phyloP scores from a whole-genome alignment of 35 echinoderm and acorn worm genomes.

The Ophioderma brevispina region DNA sequence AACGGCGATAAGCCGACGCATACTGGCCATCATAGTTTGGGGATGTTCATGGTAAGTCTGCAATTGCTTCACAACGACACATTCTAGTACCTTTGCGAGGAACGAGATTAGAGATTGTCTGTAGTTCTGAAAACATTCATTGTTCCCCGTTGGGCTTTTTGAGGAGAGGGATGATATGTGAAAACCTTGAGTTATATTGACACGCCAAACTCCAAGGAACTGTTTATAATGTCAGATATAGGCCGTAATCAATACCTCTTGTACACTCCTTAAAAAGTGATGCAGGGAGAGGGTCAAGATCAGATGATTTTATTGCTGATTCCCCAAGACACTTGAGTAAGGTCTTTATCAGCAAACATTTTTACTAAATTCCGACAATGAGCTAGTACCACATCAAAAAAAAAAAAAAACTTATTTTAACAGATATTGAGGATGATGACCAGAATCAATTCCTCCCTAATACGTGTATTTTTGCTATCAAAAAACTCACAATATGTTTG shows the following conservation, averaged over 20 bases:
- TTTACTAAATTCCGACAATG: not conserved
- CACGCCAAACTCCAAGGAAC: conserved; percentile 10
- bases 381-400: not conserved
- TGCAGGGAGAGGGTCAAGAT: conserved; percentile 36
- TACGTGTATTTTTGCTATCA: not conserved
- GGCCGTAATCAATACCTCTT: conserved; percentile 21
- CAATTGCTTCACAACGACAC: conserved; percentile 28
- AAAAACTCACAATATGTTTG: not conserved
- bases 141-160: conserved; percentile 52
- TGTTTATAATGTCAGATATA: conserved; percentile 41
- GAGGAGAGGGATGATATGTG: conserved; percentile 40
- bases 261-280: not conserved
- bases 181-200: conserved; percentile 9
- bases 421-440: not conserved
- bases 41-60: not conserved
- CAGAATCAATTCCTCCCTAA: not conserved
- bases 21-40: not conserved
- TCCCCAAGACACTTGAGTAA: not conserved
- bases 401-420: too few relatives aligned
- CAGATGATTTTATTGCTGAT: conserved; percentile 14
- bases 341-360: not conserved
- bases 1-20: conserved; percentile 28
- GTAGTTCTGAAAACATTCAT: conserved; percentile 41
- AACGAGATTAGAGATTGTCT: conserved; percentile 30
- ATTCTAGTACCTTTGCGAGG: conserved; percentile 47